A percentile compares a stretch with the other conserved stretches of the same genome.
Conservation (phyloP, 2,113 vertebrate species). For the Eurypyga helias region DNA sequence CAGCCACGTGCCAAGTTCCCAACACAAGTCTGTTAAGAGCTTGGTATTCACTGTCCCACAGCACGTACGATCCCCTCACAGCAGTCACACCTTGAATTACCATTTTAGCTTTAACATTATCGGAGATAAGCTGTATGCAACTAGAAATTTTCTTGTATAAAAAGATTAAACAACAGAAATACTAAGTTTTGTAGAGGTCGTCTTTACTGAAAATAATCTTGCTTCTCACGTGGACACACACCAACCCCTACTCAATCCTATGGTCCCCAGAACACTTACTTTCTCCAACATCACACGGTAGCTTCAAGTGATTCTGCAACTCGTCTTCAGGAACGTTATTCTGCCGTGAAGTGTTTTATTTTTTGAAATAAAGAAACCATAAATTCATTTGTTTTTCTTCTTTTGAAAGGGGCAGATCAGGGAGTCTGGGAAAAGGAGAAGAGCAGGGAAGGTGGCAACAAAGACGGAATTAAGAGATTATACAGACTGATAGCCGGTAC, state of each 20-base stretch:
- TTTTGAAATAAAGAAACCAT: neutral
- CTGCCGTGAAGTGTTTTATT: neutral
- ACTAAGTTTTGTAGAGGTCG: neutral
- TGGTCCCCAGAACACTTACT: neutral
- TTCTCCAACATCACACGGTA: conserved; percentile 29
- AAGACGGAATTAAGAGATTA: conserved; percentile 58
- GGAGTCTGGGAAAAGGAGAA: neutral
- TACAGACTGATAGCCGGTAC: conserved; percentile 94
- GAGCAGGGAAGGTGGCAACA: neutral
- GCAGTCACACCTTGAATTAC: neutral
- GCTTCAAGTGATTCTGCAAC: neutral
- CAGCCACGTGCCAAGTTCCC: neutral
- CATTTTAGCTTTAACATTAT: neutral
- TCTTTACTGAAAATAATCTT: neutral
- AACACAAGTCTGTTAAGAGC: neutral
- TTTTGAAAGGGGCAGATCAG: neutral
- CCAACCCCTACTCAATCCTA: neutral
- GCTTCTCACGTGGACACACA: neutral
- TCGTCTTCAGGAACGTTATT: neutral
- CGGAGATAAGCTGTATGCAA: neutral
- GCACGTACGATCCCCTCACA: neutral
- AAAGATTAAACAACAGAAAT: neutral
- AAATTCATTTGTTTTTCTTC: neutral
- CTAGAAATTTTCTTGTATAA: conserved; percentile 4
- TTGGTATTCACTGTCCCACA: neutral